Conservation (phyloP, 2,113 vertebrate genomes). For the Festucalex cinctus region DNA sequence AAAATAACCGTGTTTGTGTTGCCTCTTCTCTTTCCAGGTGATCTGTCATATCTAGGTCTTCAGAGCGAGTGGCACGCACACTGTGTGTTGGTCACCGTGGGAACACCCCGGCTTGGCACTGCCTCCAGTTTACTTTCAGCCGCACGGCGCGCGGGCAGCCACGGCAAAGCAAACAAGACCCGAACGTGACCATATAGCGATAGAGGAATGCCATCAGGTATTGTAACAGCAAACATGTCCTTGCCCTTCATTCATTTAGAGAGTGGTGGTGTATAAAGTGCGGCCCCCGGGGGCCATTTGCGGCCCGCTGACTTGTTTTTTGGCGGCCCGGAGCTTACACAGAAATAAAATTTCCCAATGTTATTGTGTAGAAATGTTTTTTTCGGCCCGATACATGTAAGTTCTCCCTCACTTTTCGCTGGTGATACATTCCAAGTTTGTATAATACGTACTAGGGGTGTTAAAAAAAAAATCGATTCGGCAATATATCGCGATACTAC, state of each 20-base stretch:
- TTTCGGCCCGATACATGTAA: too few species aligned
- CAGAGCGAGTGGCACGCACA: conserved; percentile 53
- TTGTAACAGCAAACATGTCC: conserved; percentile 17
- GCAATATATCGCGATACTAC: too few species aligned
- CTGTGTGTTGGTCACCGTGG: conserved; percentile 56
- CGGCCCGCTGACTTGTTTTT: too few species aligned
- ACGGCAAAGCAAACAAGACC: conserved; percentile 52
- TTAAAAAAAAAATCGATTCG: too few species aligned
- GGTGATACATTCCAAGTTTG: too few species aligned
- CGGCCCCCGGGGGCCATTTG: too few species aligned
- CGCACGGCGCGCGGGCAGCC: conserved; percentile 42
- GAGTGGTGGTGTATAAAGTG: background rate
- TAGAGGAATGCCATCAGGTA: conserved; percentile 30
- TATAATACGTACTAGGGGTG: too few species aligned
- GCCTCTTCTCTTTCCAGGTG: conserved; percentile 72
- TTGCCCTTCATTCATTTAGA: conserved; percentile 32
- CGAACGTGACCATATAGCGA: conserved; percentile 14
- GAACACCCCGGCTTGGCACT: conserved; percentile 64
- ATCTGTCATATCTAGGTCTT: conserved; percentile 71
- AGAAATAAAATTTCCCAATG: too few species aligned
- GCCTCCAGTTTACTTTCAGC: conserved; percentile 42
- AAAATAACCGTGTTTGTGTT: conserved; percentile 78
- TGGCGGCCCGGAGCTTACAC: too few species aligned
- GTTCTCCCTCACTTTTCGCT: too few species aligned
- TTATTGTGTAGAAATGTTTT: too few species aligned